phyloP scores from a whole-genome alignment of 1,140 invertebrate species.

The Teleopsis dalmanni region DNA sequence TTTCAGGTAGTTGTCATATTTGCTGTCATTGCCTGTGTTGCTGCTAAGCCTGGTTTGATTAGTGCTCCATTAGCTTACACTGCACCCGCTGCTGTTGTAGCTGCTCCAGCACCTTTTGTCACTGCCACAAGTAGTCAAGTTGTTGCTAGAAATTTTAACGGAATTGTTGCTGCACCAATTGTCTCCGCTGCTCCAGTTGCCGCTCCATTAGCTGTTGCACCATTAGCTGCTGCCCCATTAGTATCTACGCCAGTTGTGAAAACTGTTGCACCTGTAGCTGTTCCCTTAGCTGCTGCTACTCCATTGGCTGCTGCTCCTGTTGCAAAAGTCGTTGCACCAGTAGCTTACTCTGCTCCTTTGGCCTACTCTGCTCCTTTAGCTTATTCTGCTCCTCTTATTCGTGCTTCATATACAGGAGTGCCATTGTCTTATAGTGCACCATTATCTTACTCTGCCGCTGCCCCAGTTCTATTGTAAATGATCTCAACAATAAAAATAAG shows the following conservation, averaged over 20 bases:
- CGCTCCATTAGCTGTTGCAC: constrained; percentile 5
- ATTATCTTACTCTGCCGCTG: constrained; percentile 5
- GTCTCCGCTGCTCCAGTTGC: constrained; percentile 14
- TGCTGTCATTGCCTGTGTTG: constrained; percentile 9
- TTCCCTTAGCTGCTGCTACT: not conserved
- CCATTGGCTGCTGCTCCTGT: not conserved
- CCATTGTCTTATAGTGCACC: constrained; percentile 25
- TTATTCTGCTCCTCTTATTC: constrained; percentile 6
- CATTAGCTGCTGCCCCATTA: constrained; percentile 6
- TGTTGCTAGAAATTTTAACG: constrained; percentile 45
- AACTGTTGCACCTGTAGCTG: constrained; percentile 8
- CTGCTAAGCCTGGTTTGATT: constrained; percentile 14
- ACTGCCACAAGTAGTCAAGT: constrained; percentile 47
- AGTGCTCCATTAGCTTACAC: constrained; percentile 31
- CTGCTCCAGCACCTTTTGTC: constrained; percentile 40
- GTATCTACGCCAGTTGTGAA: too few relatives aligned
- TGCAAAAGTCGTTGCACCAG: not conserved
- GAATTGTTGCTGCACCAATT: constrained; percentile 19
- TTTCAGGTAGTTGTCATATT: constrained; percentile 10
- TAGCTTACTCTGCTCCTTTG: not conserved
- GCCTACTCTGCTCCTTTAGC: constrained; percentile 23
- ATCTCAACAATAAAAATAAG: too few relatives aligned
- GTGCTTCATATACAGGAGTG: not conserved
- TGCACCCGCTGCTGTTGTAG: constrained; percentile 21
- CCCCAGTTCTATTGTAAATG: not conserved